A percentile compares a stretch with the other conserved stretches of the same genome.
phyloP scores from a whole-genome alignment of 53 echinoderm and acorn worm species.

The Echinometra lucunter region DNA sequence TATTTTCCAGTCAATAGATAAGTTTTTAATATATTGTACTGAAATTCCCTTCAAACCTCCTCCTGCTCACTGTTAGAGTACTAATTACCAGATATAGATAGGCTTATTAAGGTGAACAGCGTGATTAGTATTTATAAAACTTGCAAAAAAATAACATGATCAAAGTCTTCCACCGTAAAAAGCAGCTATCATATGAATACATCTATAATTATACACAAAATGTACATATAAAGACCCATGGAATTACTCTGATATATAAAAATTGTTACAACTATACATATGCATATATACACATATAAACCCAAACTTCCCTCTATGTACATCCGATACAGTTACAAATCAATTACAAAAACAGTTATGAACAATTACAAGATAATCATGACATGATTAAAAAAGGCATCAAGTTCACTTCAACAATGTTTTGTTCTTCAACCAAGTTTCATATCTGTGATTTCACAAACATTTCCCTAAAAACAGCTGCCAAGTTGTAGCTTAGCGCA shows the following conservation, averaged over 20 bases:
- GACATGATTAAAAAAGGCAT: slow-evolving; percentile 25
- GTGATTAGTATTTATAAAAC: slow-evolving; percentile 28
- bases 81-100: neutral
- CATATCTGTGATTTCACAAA: neutral
- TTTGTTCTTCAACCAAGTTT: neutral
- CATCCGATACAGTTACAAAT: neutral
- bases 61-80: neutral
- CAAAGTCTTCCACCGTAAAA: neutral
- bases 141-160: neutral
- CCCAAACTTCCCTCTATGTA: neutral
- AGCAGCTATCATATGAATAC: slow-evolving; percentile 2
- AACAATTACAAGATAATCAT: neutral
- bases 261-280: slow-evolving; percentile 24
- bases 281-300: slow-evolving; percentile 38
- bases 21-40: slow-evolving; percentile 19
- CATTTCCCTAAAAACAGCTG: neutral
- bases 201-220: slow-evolving; percentile 37
- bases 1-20: neutral
- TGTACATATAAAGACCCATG: slow-evolving; percentile 34
- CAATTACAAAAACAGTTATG: too few relatives aligned
- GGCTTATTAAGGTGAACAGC: slow-evolving; percentile 30
- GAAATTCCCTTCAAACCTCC: neutral
- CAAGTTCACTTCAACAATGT: neutral
- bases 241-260: neutral
- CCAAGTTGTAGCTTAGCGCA: too few relatives aligned